Evolutionary conservation across 2,113 vertebrate species (phyloP), one percentile per base, ranked within the genome.

Genomic region (Aegotheles bennettii): DNA sequence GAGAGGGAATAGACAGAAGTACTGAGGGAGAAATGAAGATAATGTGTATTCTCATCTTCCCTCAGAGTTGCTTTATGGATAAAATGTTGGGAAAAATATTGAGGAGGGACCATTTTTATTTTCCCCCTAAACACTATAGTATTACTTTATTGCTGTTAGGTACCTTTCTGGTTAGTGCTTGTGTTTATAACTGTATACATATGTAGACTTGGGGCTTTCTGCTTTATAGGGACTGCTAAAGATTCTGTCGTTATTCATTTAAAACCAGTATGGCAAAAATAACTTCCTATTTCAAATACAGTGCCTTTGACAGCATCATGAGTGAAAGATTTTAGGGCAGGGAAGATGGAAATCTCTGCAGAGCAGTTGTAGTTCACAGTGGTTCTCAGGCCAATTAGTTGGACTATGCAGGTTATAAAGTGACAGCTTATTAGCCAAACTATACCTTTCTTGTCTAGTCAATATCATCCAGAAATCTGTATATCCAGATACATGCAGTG

Each of bases 261-360:
- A 60, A 83, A 90, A 64, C 10, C 3, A 40, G 3, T 31, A 40
- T 65, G 60, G 51, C 26, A 38, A 18, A 68, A 81, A 33, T 64
- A 9, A 61, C 47, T 89, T 75, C 28, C 11, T 47, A 3, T 40
- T 90, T 83, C 6, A 69, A 80, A 64, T 36, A 24, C 5, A 64
- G 10, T 1, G 1, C 26, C 20, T 78, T 53, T 59, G 61, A 57
- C 26, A 67, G 29, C 4, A 2, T 61, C 8, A 20, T 0, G 0
- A 67, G 11, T 33, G 11, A 75, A 85, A 24, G 48, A 38, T 71
- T 88, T 90, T 60, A 60, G 36, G 75, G 8, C 7, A 65, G 43
- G 1, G 50, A 45, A 38, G 38, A 29, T 10, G 19, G 11, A 33
- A 82, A 40, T 43, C 2, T 1, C 26, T 53, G 21, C 53, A 65